Conservation (phyloP, 2,888 invertebrate genomes). For the Sceliomorpha sp. region DNA sequence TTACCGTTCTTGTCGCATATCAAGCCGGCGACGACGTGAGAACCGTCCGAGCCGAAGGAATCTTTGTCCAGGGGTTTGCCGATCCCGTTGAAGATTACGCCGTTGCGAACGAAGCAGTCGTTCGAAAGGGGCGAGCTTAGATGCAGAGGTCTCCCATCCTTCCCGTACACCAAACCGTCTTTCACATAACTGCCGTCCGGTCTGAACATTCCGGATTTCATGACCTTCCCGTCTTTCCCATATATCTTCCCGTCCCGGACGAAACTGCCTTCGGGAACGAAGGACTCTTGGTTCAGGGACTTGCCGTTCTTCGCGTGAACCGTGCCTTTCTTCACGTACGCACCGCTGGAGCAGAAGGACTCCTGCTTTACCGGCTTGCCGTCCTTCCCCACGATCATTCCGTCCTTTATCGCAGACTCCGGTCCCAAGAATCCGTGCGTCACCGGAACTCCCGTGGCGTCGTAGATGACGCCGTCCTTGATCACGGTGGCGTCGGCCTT, state of each 20-base stretch:
- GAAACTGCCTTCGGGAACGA: constrained; percentile 71
- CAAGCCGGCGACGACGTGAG: constrained; percentile 71
- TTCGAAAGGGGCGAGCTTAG: constrained; percentile 69
- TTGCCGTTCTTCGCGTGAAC: constrained; percentile 71
- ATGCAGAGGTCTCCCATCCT: constrained; percentile 70
- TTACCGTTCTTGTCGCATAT: constrained; percentile 70
- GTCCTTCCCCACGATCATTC: constrained; percentile 68
- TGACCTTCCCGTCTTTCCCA: constrained; percentile 71
- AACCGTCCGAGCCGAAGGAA: constrained; percentile 74
- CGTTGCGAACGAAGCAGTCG: constrained; percentile 72
- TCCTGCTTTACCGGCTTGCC: constrained; percentile 74
- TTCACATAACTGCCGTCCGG: constrained; percentile 75
- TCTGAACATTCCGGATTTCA: constrained; percentile 72
- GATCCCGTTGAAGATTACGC: constrained; percentile 69
- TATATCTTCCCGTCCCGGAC: constrained; percentile 73
- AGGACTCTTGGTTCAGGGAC: constrained; percentile 71
- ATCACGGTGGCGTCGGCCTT: constrained; percentile 69
- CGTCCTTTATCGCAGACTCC: constrained; percentile 70
- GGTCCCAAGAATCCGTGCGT: constrained; percentile 67
- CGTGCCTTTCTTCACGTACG: constrained; percentile 69
- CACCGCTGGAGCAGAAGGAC: constrained; percentile 71
- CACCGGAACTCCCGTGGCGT: constrained; percentile 62
- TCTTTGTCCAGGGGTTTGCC: constrained; percentile 69
- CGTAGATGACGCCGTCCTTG: constrained; percentile 70
- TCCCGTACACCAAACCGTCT: constrained; percentile 73